These are phyloP conservation scores for Drosophila serrata DNA, from an alignment of 1,140 invertebrate genomes.

Conservation along the genomic window DNA sequence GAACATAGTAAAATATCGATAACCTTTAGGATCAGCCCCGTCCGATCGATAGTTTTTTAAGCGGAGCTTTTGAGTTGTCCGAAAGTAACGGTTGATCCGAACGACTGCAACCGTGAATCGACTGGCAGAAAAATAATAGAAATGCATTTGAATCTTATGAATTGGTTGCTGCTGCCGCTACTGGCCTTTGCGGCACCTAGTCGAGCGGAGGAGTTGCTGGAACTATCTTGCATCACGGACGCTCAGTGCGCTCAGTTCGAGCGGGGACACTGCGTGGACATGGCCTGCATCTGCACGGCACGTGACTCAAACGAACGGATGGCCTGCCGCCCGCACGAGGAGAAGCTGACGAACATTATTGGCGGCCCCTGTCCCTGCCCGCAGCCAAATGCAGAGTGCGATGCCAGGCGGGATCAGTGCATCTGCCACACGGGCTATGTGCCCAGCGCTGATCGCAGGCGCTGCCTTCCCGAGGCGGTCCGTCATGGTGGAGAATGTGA, in stretches of 20 bases:
- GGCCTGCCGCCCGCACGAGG: conserved; percentile 45
- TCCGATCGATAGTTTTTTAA: too few relatives aligned
- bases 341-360: conserved; percentile 69
- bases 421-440: conserved; percentile 46
- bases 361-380: conserved; percentile 72
- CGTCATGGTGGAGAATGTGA: conserved; percentile 53
- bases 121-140: not conserved
- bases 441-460: conserved; percentile 67
- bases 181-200: not conserved
- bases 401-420: conserved; percentile 49
- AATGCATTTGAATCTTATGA: conserved; percentile 16
- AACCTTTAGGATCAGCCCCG: too few relatives aligned
- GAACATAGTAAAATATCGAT: too few relatives aligned
- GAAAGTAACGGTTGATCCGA: conserved; percentile 53
- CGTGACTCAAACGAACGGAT: conserved; percentile 7
- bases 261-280: conserved; percentile 27
- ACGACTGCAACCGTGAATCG: not conserved
- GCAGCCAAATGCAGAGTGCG: conserved; percentile 52
- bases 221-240: conserved; percentile 52
- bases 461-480: conserved; percentile 56
- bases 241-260: conserved; percentile 43
- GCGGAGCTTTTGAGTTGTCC: conserved; percentile 7
- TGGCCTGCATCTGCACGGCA: conserved; percentile 38
- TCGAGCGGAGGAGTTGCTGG: conserved; percentile 42
- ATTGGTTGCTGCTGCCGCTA: conserved; percentile 3